Conservation (phyloP, 2,888 invertebrate genomes). For the Cecidostiba fungosa region DNA sequence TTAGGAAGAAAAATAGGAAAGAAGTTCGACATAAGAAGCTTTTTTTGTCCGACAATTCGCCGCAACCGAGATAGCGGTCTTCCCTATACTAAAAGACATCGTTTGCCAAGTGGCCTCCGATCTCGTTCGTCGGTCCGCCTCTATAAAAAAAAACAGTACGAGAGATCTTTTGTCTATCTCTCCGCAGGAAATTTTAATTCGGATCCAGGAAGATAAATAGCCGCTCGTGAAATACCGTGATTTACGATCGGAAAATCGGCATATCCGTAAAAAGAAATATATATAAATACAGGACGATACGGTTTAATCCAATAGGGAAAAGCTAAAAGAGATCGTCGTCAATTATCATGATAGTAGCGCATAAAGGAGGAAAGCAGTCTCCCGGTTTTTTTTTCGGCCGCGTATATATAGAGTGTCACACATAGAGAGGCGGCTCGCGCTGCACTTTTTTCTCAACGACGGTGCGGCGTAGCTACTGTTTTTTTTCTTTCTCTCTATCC, state of each 20-base stretch:
- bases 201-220: background rate
- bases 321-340: background rate
- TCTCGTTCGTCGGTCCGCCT: too few species aligned
- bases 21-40: too few species aligned
- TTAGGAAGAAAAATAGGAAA: too few species aligned
- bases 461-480: background rate
- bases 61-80: too few species aligned
- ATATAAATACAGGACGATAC: background rate
- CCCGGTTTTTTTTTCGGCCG: background rate
- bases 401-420: background rate
- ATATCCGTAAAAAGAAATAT: background rate
- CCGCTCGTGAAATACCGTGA: background rate
- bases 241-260: background rate
- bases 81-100: too few species aligned
- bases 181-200: background rate
- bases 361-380: slow-evolving; percentile 1
- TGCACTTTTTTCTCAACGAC: slow-evolving; percentile 3
- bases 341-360: background rate
- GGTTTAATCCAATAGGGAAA: background rate
- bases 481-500: slow-evolving; percentile 8
- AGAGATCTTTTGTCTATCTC: too few species aligned
- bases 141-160: too few species aligned
- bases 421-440: slow-evolving; percentile 4
- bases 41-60: too few species aligned
- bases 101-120: too few species aligned